These are phyloP conservation scores for Nematolebias whitei DNA, from an alignment of 2,113 vertebrate genomes.

Conservation along the genomic window DNA sequence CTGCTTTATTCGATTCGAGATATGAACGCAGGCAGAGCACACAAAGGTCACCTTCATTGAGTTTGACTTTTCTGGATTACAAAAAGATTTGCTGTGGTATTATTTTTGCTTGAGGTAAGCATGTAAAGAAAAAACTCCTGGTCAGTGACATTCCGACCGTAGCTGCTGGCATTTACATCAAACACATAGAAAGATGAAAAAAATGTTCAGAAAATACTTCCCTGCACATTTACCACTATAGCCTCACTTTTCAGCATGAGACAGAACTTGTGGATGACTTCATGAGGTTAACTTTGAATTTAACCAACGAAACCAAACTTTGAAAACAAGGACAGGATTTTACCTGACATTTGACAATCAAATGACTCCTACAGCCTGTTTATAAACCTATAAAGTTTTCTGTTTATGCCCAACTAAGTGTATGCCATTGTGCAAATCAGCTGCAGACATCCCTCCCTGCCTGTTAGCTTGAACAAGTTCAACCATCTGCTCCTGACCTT, in stretches of 20 bases:
- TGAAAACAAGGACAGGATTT: not conserved
- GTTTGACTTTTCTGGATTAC: not conserved
- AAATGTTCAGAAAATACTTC: not conserved
- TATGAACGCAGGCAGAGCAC: not conserved
- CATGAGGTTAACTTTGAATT: constrained; percentile 5
- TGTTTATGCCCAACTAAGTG: not conserved
- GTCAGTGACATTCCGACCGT: too few species aligned
- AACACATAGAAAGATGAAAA: not conserved
- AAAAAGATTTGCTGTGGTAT: not conserved
- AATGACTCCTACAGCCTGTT: not conserved
- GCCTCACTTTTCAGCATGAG: constrained; percentile 1
- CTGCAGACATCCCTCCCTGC: not conserved
- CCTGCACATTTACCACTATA: not conserved
- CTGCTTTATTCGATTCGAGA: not conserved
- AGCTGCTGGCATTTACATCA: not conserved
- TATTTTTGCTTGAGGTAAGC: constrained; percentile 18
- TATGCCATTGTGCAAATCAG: constrained; percentile 5
- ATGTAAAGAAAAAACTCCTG: not conserved
- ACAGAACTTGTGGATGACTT: constrained; percentile 16
- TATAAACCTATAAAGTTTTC: rapidly evolving
- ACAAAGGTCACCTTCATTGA: not conserved
- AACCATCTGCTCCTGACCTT: constrained; percentile 35
- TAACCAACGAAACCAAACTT: not conserved
- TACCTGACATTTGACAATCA: not conserved
- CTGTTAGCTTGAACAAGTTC: not conserved